Evolutionary conservation across 2,113 vertebrate species (phyloP).

Genomic region (Dendropsophus ebraccatus): DNA sequence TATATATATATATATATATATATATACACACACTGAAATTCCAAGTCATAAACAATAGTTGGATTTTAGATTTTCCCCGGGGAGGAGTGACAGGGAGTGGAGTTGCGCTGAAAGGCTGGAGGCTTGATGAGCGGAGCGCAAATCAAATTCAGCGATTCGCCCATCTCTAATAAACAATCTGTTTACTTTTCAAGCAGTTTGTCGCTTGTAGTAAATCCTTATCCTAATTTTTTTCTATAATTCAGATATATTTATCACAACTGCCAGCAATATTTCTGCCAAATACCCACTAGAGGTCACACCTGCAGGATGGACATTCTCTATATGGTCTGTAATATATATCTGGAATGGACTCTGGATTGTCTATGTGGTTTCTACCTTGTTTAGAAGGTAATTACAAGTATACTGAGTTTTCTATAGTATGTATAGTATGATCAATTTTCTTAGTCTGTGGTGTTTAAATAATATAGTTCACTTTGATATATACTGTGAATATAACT

Average conservation of each 20-base stretch:
- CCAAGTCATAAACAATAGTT: no score
- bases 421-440: not conserved
- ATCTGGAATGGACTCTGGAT: constrained; percentile 70
- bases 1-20: no score
- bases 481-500: not conserved
- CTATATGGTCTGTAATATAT: constrained; percentile 67
- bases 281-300: constrained; percentile 65
- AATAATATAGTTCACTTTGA: not conserved
- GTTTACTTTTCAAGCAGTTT: not conserved
- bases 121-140: no score
- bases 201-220: not conserved
- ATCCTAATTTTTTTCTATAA: not conserved
- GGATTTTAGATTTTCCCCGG: no score
- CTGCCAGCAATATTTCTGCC: constrained; percentile 60
- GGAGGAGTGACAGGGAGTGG: no score
- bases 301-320: constrained; percentile 67
- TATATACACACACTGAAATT: no score
- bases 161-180: no score
- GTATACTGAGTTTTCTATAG: not conserved
- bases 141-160: not conserved
- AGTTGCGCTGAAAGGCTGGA: no score
- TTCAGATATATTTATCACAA: constrained; percentile 53
- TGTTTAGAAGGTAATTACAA: constrained; percentile 60
- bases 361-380: constrained; percentile 21
- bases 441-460: not conserved